These are phyloP conservation scores for Meganola albula DNA, from an alignment of 2,888 invertebrate genomes.

Conservation along the genomic window DNA sequence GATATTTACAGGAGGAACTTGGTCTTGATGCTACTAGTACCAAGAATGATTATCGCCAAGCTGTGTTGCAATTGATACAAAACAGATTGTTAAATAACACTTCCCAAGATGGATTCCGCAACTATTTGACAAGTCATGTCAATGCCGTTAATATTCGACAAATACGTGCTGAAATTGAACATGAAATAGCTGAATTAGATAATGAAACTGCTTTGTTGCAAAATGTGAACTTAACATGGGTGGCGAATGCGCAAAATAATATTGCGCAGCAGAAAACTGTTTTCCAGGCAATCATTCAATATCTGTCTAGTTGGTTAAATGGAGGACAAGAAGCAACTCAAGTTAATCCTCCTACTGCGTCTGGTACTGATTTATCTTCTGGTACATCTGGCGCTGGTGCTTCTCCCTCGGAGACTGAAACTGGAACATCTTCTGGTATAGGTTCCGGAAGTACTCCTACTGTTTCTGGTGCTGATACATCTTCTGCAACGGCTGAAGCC, in stretches of 20 bases:
- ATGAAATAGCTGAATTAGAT: slow-evolving; percentile 53
- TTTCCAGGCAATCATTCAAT: slow-evolving; percentile 47
- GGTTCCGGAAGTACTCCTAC: neutral
- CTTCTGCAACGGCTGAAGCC: neutral
- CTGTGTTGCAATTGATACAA: slow-evolving; percentile 51
- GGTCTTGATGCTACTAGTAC: slow-evolving; percentile 54
- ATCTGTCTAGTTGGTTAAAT: slow-evolving; percentile 51
- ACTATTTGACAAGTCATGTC: slow-evolving; percentile 45
- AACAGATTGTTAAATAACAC: slow-evolving; percentile 42
- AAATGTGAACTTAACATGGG: slow-evolving; percentile 49
- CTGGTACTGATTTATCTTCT: neutral
- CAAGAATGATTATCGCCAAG: slow-evolving; percentile 53
- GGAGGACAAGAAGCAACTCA: slow-evolving; percentile 18
- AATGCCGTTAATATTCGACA: slow-evolving; percentile 49
- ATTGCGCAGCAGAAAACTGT: slow-evolving; percentile 52
- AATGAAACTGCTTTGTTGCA: slow-evolving; percentile 51
- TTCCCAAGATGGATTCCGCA: slow-evolving; percentile 42
- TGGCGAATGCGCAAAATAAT: slow-evolving; percentile 38
- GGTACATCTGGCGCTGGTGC: neutral
- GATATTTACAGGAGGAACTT: slow-evolving; percentile 53
- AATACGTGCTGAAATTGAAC: slow-evolving; percentile 44
- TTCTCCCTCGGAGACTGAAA: neutral
- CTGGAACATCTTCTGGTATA: neutral
- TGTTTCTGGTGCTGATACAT: neutral
- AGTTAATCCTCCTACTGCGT: neutral